Percentiles rank a stretch among this genome's conserved stretches.
Conservation (phyloP, 2,888 invertebrate species). For the Drosophila kuntzei region DNA sequence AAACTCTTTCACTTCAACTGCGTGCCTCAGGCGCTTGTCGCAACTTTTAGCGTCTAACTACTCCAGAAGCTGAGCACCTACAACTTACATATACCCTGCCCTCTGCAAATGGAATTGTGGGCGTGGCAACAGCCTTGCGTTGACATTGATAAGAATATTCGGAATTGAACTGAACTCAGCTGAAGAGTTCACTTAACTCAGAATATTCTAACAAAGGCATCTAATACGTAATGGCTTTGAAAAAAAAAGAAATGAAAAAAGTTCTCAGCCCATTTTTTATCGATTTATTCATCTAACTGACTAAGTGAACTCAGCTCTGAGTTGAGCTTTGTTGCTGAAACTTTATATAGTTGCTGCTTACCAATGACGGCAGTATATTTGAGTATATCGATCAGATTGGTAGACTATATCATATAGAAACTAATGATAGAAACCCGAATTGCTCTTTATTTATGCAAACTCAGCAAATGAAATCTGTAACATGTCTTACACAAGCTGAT, state of each 20-base stretch:
- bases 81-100: background rate
- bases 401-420: background rate
- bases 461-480: background rate
- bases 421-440: background rate
- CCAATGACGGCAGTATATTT: background rate
- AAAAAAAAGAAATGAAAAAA: background rate
- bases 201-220: background rate
- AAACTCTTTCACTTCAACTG: slow-evolving; percentile 30
- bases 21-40: slow-evolving; percentile 12
- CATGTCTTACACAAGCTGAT: too few relatives aligned
- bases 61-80: slow-evolving; percentile 6
- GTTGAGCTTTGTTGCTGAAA: background rate
- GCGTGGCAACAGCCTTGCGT: background rate
- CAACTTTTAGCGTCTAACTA: slow-evolving; percentile 35
- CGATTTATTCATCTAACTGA: background rate
- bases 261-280: background rate
- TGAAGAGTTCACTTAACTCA: slow-evolving; percentile 2
- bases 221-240: background rate
- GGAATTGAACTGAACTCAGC: slow-evolving; percentile 14
- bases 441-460: background rate
- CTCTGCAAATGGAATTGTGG: background rate
- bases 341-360: background rate
- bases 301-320: background rate
- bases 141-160: slow-evolving; percentile 20
- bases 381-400: background rate